These are phyloP conservation scores for Irena cyanogastra DNA, from an alignment of 2,113 vertebrate genomes.

Conservation along the genomic window DNA sequence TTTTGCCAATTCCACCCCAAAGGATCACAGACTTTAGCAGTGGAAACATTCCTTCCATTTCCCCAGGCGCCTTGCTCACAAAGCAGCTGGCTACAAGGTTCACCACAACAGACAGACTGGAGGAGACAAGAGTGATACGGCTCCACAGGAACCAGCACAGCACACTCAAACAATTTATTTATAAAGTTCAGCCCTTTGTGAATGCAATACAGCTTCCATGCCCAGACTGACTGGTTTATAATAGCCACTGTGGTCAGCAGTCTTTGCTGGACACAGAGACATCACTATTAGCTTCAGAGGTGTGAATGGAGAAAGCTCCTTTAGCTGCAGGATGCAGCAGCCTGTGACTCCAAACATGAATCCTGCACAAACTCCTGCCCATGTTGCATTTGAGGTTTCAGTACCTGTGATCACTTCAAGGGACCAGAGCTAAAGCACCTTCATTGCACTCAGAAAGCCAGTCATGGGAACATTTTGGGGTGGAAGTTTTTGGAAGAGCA, in stretches of 20 bases:
- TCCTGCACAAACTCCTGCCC: not conserved
- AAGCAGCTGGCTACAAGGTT: constrained; percentile 28
- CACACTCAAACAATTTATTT: not conserved
- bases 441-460: not conserved
- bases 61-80: not conserved
- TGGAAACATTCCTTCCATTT: constrained; percentile 58
- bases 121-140: not conserved
- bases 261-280: not conserved
- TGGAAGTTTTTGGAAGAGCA: not conserved
- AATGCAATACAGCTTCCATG: not conserved
- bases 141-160: not conserved
- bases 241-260: not conserved
- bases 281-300: not conserved
- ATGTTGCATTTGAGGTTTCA: not conserved
- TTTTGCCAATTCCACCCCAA: constrained; percentile 36
- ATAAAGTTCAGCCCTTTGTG: not conserved
- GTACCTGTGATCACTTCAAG: not conserved
- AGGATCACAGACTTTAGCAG: constrained; percentile 18
- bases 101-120: not conserved
- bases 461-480: not conserved
- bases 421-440: not conserved
- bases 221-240: not conserved
- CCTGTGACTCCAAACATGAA: not conserved
- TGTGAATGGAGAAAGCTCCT: not conserved
- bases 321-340: not conserved